Evolutionary conservation across 2,888 invertebrate species (phyloP).

Genomic region (Diarsia dahlii): DNA sequence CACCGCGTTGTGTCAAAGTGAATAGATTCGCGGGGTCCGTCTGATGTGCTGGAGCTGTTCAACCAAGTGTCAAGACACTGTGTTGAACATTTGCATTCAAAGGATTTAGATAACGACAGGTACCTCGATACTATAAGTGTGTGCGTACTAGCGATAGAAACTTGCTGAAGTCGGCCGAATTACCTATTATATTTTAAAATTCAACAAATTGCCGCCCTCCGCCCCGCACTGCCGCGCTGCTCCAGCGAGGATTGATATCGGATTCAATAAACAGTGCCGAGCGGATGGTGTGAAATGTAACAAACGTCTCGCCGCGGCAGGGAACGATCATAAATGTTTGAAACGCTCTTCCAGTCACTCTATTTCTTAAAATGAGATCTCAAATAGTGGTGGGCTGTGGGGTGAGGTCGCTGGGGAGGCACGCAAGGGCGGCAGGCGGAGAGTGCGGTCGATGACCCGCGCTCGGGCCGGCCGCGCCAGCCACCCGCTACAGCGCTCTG

Average conservation of each 20-base stretch:
- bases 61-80: too few relatives aligned
- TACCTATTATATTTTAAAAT: not conserved
- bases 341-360: slow-evolving; percentile 55
- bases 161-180: not conserved
- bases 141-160: not conserved
- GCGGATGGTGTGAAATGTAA: slow-evolving; percentile 14
- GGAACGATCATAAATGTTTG: slow-evolving; percentile 55
- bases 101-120: slow-evolving; percentile 3
- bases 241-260: slow-evolving; percentile 4
- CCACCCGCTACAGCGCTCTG: not conserved
- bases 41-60: not conserved
- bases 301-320: not conserved
- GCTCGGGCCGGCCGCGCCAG: not conserved
- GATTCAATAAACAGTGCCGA: slow-evolving; percentile 11
- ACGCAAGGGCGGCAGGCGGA: not conserved
- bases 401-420: slow-evolving; percentile 25
- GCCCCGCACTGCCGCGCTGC: not conserved
- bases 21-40: slow-evolving; percentile 10
- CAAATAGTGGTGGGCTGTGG: slow-evolving; percentile 49
- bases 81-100: not conserved
- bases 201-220: not conserved
- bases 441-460: slow-evolving; percentile 59
- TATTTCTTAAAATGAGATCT: slow-evolving; percentile 62
- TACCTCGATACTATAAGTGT: not conserved
- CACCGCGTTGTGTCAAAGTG: slow-evolving; percentile 25